Base-by-base conservation (phyloP, 2,888 invertebrate genomes). In the Hypomecis atomaria region DNA sequence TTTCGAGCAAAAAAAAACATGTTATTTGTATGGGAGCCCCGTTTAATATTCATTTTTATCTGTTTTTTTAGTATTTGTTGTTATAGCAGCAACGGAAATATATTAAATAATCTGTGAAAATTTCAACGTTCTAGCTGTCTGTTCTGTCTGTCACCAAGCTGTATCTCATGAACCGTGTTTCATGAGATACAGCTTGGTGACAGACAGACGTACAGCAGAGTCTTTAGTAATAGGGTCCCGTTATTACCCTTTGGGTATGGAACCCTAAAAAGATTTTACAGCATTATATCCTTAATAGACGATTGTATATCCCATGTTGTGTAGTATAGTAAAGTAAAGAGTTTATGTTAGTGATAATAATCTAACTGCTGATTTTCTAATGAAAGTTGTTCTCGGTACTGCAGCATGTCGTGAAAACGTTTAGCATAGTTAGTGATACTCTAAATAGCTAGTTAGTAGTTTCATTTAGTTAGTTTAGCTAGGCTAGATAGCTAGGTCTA, bases 361-460 rank as follows among this genome's bases (percentile, higher is more conserved):
- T 38, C 40, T 40, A 33, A 56, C 23, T 47, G 56, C 40, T 47
- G 38, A 56, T 56, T 56, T 56, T 56, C 56, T 56, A 56, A 56
- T 38, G 56, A 56, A 56, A 56, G 56, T 56, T 33, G 45, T 56
- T 47, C 47, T 47, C 45, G 23, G 38, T 48, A 56, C 6, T 33
- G 56, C 45, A 8, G 56, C 47, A 59, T 45, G 44, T 59, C 33
- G 44, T 40, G 53, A 60, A 59, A 53, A 52, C 11, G 42, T 7
- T 47, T 50, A 53, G 47, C 47, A 45, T 52, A 59, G 52, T 59
- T 50, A 43, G 58, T 38, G 52, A 52, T 48, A 38, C 47, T 53
- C 47, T 9, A 44, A 38, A 36, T 60, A 54, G 43, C 42, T 42
- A 42, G 36, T n/a, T n/a, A n/a, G n/a, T n/a, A n/a, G n/a, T 13